Conservation (phyloP, 2,113 vertebrate genomes). For the Channa argus region DNA sequence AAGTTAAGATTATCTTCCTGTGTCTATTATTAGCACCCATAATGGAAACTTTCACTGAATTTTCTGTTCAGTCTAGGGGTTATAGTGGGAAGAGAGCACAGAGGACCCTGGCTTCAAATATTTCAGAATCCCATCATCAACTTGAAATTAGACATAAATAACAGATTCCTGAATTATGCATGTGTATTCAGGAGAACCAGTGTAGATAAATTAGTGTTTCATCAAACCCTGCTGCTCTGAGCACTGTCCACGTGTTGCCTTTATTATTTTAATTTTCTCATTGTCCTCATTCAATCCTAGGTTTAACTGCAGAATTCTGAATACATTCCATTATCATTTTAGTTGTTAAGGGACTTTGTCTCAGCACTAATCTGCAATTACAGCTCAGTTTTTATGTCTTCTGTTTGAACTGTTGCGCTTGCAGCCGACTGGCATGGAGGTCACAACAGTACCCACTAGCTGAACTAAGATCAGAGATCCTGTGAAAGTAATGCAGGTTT, state of each 20-base stretch:
- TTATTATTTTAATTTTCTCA: too few species aligned
- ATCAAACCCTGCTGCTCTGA: too few species aligned
- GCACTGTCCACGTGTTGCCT: too few species aligned
- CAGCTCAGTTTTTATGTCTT: conserved; percentile 14
- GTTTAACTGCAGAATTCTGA: neutral
- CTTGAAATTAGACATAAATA: neutral
- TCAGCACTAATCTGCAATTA: neutral
- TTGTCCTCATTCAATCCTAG: neutral
- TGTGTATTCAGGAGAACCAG: neutral
- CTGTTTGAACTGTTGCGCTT: conserved; percentile 38
- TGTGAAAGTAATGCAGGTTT: conserved; percentile 53
- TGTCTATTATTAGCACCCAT: conserved; percentile 15
- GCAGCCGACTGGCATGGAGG: conserved; percentile 21
- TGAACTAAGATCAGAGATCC: conserved; percentile 52
- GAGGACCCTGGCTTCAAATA: neutral
- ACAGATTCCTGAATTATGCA: too few species aligned
- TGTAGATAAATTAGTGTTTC: neutral
- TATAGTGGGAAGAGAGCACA: neutral
- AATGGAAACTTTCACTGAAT: neutral
- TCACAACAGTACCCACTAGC: conserved; percentile 36
- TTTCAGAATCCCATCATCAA: neutral
- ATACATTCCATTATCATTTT: neutral
- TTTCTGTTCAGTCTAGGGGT: neutral
- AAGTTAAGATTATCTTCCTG: conserved; percentile 24
- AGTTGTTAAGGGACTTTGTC: neutral